Conservation (phyloP, 1,140 invertebrate species). For the Harpegnathos saltator region DNA sequence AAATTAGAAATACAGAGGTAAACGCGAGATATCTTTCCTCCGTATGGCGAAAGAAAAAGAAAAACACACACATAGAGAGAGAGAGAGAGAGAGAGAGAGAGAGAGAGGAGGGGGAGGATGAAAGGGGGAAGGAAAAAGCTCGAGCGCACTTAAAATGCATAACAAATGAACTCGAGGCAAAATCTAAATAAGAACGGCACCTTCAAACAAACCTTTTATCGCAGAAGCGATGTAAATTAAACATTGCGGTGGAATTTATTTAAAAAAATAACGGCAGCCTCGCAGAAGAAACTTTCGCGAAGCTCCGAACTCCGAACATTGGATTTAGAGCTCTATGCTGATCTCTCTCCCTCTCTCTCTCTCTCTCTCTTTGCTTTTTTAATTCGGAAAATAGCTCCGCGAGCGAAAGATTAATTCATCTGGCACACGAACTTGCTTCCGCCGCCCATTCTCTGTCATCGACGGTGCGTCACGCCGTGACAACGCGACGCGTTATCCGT, state of each 20-base stretch:
- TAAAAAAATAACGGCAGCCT: neutral
- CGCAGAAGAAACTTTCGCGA: neutral
- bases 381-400: conserved; percentile 1
- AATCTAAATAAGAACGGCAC: conserved; percentile 5
- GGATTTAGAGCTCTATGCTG: neutral
- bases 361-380: conserved; percentile 5
- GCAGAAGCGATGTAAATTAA: conserved; percentile 8
- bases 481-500: neutral
- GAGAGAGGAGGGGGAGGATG: too few relatives aligned
- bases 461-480: neutral
- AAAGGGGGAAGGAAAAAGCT: neutral
- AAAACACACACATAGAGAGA: too few relatives aligned
- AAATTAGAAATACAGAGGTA: conserved; percentile 35
- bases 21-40: neutral
- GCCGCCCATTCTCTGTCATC: conserved; percentile 1
- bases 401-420: neutral
- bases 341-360: too few relatives aligned
- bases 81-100: too few relatives aligned
- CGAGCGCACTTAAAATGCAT: conserved; percentile 19
- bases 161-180: conserved; percentile 2
- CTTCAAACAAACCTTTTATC: conserved; percentile 9
- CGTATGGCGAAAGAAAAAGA: neutral
- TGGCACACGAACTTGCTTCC: too few relatives aligned
- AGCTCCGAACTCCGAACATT: neutral
- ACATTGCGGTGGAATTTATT: conserved; percentile 26